Evolutionary conservation across 2,113 vertebrate genomes (phyloP).

Genomic region (Archilochus colubris): DNA sequence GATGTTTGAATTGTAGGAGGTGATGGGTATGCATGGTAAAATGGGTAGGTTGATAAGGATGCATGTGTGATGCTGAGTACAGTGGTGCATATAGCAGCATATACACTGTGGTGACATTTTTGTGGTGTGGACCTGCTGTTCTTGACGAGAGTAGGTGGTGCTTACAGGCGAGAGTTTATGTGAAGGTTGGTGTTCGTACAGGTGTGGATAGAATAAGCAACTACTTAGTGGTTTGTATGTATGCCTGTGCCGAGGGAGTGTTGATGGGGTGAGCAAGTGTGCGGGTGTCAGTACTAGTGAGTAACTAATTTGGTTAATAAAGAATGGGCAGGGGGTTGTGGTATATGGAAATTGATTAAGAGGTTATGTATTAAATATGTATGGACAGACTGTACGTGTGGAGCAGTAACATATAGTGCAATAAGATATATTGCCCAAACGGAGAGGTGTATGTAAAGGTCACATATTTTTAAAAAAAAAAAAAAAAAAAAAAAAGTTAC

Average conservation of each 20-base stretch:
- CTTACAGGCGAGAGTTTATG: not conserved
- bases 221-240: not conserved
- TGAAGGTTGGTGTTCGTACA: not conserved
- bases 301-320: not conserved
- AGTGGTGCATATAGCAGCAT: not conserved
- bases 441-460: not conserved
- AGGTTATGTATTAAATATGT: not conserved
- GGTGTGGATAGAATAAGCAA: not conserved
- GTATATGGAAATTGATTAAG: not conserved
- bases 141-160: not conserved
- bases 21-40: conserved; percentile 20
- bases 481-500: not conserved
- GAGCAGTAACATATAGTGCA: not conserved
- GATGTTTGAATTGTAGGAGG: conserved; percentile 39
- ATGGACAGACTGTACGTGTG: not conserved
- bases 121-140: not conserved
- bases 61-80: not conserved
- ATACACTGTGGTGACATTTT: not conserved
- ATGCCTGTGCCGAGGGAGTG: not conserved
- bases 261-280: not conserved
- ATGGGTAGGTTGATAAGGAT: not conserved
- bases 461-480: too few species aligned
- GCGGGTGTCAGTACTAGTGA: not conserved
- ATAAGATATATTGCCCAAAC: not conserved
- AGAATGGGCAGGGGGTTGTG: not conserved